Percentiles rank a stretch among this genome's conserved stretches.
Evolutionary conservation across 2,113 vertebrate genomes (phyloP).

Genomic region (Pandion haliaetus): DNA sequence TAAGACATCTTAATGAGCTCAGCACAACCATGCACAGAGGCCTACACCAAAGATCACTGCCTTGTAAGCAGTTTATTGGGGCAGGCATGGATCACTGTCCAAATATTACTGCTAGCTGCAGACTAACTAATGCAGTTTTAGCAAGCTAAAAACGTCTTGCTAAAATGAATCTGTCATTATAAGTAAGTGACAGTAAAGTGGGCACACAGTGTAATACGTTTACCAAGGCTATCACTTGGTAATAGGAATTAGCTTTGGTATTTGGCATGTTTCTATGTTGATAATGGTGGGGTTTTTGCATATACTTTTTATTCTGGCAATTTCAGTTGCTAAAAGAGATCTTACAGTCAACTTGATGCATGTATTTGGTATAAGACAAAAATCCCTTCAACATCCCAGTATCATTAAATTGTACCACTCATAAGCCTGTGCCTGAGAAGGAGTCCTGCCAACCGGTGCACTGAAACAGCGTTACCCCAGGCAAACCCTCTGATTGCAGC

Average conservation of each 20-base stretch:
- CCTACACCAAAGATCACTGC: background rate
- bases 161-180: background rate
- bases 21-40: background rate
- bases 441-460: background rate
- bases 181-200: background rate
- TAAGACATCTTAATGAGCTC: slow-evolving; percentile 42
- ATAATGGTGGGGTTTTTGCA: background rate
- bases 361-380: background rate
- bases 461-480: background rate
- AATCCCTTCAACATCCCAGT: background rate
- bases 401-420: background rate
- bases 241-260: background rate
- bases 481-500: background rate
- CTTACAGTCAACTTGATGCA: background rate
- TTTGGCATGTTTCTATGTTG: background rate
- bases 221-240: rapidly evolving
- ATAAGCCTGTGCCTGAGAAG: background rate
- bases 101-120: background rate
- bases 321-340: background rate
- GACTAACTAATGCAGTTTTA: background rate
- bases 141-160: slow-evolving; percentile 5
- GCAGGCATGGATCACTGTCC: background rate
- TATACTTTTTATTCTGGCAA: background rate
- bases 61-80: background rate
- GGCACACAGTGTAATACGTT: rapidly evolving